Base-by-base conservation (phyloP, 2,113 vertebrate genomes). In the Cololabis saira region DNA sequence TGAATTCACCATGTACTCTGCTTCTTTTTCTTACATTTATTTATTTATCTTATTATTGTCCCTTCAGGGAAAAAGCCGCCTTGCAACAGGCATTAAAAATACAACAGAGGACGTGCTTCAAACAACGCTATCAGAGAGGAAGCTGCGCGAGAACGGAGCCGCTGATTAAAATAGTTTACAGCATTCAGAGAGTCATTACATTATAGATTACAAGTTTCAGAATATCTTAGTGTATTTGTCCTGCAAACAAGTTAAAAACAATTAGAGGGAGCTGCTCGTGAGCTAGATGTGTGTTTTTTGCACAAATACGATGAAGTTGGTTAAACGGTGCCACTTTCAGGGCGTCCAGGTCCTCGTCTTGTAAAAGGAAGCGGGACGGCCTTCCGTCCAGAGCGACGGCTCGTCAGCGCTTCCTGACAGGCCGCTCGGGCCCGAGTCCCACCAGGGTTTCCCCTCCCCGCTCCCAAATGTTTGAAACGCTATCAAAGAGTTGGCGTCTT, bases 51-150 rank as follows among this genome's bases (percentile, higher is more conserved):
- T 74, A 66, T 83, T 62, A 81, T 64, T 78, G 78, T 85, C 66
- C 79, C 83, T 76, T 64, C 55, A 71, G 79, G 86, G 79, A 59
- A 71, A 54, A 71, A 61, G 67, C 61, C n/a, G 66, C 69, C 80
- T 72, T 24, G 67, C 72, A 77, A 78, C 63, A 53, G 61, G 55
- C 84, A 87, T 85, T 88, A 84, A 81, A 88, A 83, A 86, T 84
- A 81, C 76, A 88, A 86, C 76, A 86, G 72, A 86, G 62, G 74
- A 79, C 3, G 19, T 63, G 64, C 86, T 86, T 88, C 83, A 88
- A 88, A 88, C 81, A 80, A 71, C 71, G 70, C 59, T 52, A 68
- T 60, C 72, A 78, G 58, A 61, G 52, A 74, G 57, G 50, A 69
- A 63, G 69, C 75, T 60, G 69, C 71, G 19, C 7, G 33, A 64